Percentiles rank a stretch among this genome's conserved stretches.
Evolutionary conservation across 2,113 vertebrate species (phyloP).

Genomic region (Phalacrocorax pelagicus): DNA sequence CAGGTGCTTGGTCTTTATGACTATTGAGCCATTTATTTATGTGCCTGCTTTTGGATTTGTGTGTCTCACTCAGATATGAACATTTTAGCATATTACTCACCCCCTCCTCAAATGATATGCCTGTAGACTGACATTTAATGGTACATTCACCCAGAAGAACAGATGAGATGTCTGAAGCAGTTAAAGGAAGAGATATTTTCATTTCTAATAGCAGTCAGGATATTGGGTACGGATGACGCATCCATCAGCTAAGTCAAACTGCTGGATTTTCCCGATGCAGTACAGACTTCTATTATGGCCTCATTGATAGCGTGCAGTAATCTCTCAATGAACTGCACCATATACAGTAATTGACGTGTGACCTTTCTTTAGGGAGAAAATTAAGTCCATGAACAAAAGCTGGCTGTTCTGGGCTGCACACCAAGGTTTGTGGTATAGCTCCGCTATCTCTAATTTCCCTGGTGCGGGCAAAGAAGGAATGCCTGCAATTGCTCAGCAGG

Average conservation of each 20-base stretch:
- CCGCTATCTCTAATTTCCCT: neutral
- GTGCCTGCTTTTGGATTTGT: neutral
- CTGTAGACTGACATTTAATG: slow-evolving; percentile 29
- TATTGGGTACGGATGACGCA: neutral
- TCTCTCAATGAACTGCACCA: slow-evolving; percentile 1
- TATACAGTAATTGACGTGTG: neutral
- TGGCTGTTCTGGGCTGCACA: neutral
- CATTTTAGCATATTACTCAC: neutral
- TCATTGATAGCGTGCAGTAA: slow-evolving; percentile 24
- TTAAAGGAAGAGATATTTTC: slow-evolving; percentile 42
- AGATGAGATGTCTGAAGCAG: slow-evolving; percentile 33
- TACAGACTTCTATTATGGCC: neutral
- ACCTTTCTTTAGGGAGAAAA: slow-evolving; percentile 22
- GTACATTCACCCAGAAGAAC: neutral
- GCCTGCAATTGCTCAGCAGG: neutral
- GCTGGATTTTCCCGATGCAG: slow-evolving; percentile 20
- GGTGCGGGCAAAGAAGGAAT: neutral
- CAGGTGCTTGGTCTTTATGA: neutral
- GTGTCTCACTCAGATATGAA: neutral
- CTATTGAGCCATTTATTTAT: neutral
- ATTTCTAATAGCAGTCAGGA: slow-evolving; percentile 34
- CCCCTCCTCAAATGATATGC: neutral
- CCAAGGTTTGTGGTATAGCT: neutral
- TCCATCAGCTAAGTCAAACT: slow-evolving; percentile 24
- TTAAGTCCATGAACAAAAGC: neutral